A percentile compares a stretch with the other conserved stretches of the same genome.
phyloP scores from a whole-genome alignment of 2,113 vertebrate species.

The Neolamprologus fasciatus region DNA sequence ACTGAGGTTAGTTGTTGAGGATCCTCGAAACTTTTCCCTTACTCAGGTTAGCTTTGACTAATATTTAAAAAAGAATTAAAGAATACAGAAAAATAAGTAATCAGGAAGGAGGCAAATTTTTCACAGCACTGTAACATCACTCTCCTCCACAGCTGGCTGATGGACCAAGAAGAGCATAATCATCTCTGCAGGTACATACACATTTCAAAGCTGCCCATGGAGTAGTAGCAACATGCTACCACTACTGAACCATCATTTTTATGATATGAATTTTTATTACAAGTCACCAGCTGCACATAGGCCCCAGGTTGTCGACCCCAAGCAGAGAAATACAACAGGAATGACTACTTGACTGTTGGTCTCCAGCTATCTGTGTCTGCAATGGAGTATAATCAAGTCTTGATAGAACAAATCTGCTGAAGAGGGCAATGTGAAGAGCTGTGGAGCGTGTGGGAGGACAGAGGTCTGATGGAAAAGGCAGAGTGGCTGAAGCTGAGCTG shows the following conservation, averaged over 20 bases:
- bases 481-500: not conserved
- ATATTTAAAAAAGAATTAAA: rapidly evolving
- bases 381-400: not conserved
- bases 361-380: not conserved
- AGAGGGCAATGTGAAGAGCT: not conserved
- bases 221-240: not conserved
- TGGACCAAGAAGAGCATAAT: not conserved
- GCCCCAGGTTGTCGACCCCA: not conserved
- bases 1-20: not conserved
- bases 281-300: not conserved
- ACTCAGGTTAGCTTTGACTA: not conserved
- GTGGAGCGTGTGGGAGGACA: not conserved
- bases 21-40: not conserved
- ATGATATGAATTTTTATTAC: not conserved
- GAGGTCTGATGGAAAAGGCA: not conserved
- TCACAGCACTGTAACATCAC: not conserved
- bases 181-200: not conserved
- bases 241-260: not conserved
- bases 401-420: not conserved
- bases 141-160: not conserved
- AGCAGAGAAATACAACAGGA: not conserved
- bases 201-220: not conserved
- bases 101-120: not conserved
- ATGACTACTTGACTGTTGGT: not conserved
- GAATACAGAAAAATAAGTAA: not conserved